Conservation (phyloP, 2,113 vertebrate genomes). For the Chionis minor region DNA sequence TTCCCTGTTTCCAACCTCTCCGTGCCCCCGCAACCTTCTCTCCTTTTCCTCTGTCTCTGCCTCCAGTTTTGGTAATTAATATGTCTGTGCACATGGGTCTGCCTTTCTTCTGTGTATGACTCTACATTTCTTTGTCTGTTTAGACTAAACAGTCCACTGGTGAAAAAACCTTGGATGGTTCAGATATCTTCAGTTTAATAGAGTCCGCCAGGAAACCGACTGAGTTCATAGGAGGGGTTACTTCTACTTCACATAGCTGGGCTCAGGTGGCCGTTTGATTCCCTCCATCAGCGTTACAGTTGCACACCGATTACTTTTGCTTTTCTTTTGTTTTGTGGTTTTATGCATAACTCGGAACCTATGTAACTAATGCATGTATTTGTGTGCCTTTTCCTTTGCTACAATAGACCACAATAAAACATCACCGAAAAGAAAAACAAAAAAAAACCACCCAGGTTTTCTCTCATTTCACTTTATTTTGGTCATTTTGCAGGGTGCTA, state of each 20-base stretch:
- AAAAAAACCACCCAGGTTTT: not conserved
- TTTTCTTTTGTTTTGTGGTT: not conserved
- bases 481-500: not conserved
- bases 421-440: not conserved
- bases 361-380: not conserved
- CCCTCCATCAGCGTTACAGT: not conserved
- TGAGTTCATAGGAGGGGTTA: constrained; percentile 89
- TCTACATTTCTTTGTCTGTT: constrained; percentile 79
- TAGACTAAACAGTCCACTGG: constrained; percentile 83
- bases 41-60: constrained; percentile 35
- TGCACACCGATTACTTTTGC: not conserved
- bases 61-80: constrained; percentile 47
- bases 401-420: not conserved
- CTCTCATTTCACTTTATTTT: constrained; percentile 25
- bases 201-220: constrained; percentile 82
- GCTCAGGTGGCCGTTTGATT: constrained; percentile 85
- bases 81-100: not conserved
- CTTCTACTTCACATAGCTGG: constrained; percentile 80
- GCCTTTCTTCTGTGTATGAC: constrained; percentile 68
- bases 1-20: constrained; percentile 62
- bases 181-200: constrained; percentile 84
- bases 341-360: not conserved
- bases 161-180: constrained; percentile 81
- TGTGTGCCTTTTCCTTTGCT: not conserved
- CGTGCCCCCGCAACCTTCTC: constrained; percentile 10